Conservation (phyloP, 2,797 vertebrate genomes). For the Paratrypauchen microcephalus region DNA sequence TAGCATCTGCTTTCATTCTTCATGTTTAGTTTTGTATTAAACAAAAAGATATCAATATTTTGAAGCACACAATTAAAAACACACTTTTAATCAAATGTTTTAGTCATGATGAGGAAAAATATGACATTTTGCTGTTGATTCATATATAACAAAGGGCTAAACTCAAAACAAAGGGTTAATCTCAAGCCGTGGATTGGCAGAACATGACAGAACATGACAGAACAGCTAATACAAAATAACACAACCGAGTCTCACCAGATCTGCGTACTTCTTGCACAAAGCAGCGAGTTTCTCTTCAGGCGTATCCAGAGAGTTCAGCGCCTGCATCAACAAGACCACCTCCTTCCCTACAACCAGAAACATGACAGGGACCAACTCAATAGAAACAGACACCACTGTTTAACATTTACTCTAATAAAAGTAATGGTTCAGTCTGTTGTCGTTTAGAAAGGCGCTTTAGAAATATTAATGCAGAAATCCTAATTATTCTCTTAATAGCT, state of each 20-base stretch:
- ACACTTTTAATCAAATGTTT: too few species aligned
- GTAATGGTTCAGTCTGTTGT: too few species aligned
- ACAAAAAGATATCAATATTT: too few species aligned
- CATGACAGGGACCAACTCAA: conserved; percentile 5
- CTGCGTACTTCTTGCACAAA: conserved; percentile 97
- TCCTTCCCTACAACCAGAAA: conserved; percentile 86
- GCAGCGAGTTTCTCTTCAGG: conserved; percentile 98
- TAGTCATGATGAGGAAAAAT: too few species aligned
- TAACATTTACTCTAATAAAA: too few species aligned
- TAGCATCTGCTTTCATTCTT: too few species aligned
- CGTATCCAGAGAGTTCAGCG: conserved; percentile 89
- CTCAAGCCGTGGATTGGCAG: background rate
- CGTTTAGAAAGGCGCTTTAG: background rate
- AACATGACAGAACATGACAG: too few species aligned
- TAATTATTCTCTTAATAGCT: too few species aligned
- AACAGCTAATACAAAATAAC: background rate
- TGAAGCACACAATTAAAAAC: too few species aligned
- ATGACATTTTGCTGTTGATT: too few species aligned
- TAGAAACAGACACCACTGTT: background rate
- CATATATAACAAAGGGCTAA: background rate
- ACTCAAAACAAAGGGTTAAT: background rate
- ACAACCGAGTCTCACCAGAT: conserved; percentile 82
- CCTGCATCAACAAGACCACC: conserved; percentile 95
- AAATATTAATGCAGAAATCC: background rate
- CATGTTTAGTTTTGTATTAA: too few species aligned